These are phyloP conservation scores for Lithobates pipiens DNA, from an alignment of 2,797 vertebrate genomes.

Conservation along the genomic window DNA sequence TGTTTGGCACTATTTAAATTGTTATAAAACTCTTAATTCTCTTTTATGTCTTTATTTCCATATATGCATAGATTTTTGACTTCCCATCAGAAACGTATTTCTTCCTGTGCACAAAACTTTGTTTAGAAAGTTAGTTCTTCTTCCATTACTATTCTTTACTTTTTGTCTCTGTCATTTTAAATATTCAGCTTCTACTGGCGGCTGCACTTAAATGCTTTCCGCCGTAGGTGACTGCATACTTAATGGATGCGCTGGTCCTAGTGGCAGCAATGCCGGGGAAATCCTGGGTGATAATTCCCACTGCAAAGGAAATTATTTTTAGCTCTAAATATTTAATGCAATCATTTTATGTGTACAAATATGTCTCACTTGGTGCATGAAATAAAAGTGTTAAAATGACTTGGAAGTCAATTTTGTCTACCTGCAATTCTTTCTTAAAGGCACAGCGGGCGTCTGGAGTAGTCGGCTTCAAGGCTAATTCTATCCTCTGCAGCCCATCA, in stretches of 20 bases:
- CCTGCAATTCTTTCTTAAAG: slow-evolving; percentile 41
- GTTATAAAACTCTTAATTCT: not conserved
- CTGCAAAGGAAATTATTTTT: slow-evolving; percentile 33
- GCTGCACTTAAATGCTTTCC: not conserved
- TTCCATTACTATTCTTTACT: not conserved
- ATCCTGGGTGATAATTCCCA: slow-evolving; percentile 1
- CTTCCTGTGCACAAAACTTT: not conserved
- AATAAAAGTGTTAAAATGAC: slow-evolving; percentile 34
- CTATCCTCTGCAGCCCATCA: slow-evolving; percentile 23
- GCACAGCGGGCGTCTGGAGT: slow-evolving; percentile 36
- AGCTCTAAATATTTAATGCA: slow-evolving; percentile 44
- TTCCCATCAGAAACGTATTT: not conserved
- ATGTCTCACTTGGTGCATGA: slow-evolving; percentile 11
- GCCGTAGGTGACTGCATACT: slow-evolving; percentile 4
- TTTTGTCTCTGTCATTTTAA: slow-evolving; percentile 2
- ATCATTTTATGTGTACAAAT: slow-evolving; percentile 20
- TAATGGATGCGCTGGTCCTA: slow-evolving; percentile 19
- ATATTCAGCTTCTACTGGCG: not conserved
- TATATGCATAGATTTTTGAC: not conserved
- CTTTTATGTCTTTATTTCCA: too few relatives aligned
- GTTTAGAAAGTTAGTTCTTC: not conserved
- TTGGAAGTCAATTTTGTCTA: slow-evolving; percentile 40
- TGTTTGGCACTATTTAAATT: not conserved
- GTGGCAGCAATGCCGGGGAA: not conserved
- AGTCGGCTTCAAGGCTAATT: slow-evolving; percentile 35